phyloP scores from a whole-genome alignment of 2,888 invertebrate species.

The Hirtodrosophila trivittata region DNA sequence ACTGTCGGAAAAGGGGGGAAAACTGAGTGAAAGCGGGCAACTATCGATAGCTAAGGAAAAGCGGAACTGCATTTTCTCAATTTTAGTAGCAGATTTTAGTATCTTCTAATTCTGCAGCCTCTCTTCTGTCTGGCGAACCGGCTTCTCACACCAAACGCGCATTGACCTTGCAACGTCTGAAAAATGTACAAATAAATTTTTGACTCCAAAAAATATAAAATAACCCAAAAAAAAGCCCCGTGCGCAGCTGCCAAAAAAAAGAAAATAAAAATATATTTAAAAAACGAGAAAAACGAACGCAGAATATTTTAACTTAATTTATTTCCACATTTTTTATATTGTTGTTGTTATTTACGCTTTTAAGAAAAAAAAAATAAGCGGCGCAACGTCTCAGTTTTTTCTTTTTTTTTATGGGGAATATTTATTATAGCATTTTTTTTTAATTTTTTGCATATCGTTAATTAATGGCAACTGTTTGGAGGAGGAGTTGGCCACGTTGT shows the following conservation, averaged over 20 bases:
- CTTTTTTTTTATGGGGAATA: constrained; percentile 18
- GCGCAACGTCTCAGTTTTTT: constrained; percentile 21
- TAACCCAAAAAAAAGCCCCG: constrained; percentile 21
- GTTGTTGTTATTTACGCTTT: constrained; percentile 21
- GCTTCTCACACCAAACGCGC: constrained; percentile 45
- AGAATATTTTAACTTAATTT: constrained; percentile 75
- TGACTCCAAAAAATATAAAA: constrained; percentile 28
- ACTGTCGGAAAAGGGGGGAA: too few relatives aligned
- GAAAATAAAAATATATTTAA: constrained; percentile 18
- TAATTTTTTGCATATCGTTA: constrained; percentile 65
- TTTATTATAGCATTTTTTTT: constrained; percentile 23
- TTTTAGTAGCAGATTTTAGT: background rate
- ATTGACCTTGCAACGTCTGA: constrained; percentile 63
- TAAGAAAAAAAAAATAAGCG: constrained; percentile 8
- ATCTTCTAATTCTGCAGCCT: background rate
- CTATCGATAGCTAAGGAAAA: constrained; percentile 3
- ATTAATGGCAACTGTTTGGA: constrained; percentile 65
- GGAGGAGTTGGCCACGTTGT: constrained; percentile 45
- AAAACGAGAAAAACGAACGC: constrained; percentile 63
- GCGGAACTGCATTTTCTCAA: constrained; percentile 32
- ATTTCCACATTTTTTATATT: constrained; percentile 62
- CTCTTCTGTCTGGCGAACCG: constrained; percentile 43
- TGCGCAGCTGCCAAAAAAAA: constrained; percentile 52
- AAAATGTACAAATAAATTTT: constrained; percentile 49
- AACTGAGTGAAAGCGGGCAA: too few relatives aligned